A percentile compares a stretch with the other conserved stretches of the same genome.
phyloP scores from a whole-genome alignment of 2,113 vertebrate genomes.

The Ophthalmolycus amberensis region DNA sequence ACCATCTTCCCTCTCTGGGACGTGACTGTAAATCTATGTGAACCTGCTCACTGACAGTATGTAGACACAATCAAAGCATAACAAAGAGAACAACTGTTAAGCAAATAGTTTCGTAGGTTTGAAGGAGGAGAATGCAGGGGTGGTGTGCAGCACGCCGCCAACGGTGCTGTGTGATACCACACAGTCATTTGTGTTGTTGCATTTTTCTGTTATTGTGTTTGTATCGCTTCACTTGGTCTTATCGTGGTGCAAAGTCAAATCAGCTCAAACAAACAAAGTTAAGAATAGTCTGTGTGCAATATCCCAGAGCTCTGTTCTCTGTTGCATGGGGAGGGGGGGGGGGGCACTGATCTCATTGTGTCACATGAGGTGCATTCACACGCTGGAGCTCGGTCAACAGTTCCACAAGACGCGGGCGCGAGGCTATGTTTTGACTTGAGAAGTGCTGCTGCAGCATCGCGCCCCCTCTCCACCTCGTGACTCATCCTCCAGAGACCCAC shows the following conservation, averaged over 20 bases:
- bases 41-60: background rate
- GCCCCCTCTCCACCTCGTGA: slow-evolving; percentile 34
- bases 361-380: slow-evolving; percentile 41
- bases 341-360: slow-evolving; percentile 57
- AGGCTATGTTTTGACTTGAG: slow-evolving; percentile 30
- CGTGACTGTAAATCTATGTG: background rate
- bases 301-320: slow-evolving; percentile 10
- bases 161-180: slow-evolving; percentile 13
- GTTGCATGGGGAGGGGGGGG: background rate
- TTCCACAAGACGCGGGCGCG: background rate
- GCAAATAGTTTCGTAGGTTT: slow-evolving; percentile 18
- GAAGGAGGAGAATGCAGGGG: background rate
- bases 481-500: slow-evolving; percentile 50
- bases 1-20: background rate
- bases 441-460: slow-evolving; percentile 16
- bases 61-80: background rate
- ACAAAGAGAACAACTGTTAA: slow-evolving; percentile 13
- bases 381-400: background rate
- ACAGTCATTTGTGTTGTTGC: slow-evolving; percentile 30
- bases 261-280: slow-evolving; percentile 18
- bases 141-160: background rate
- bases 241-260: slow-evolving; percentile 7
- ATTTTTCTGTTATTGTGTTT: slow-evolving; percentile 33
- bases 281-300: background rate
- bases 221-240: slow-evolving; percentile 23